Evolutionary conservation across 2,888 invertebrate species (phyloP).

Genomic region (Machimus atricapillus): DNA sequence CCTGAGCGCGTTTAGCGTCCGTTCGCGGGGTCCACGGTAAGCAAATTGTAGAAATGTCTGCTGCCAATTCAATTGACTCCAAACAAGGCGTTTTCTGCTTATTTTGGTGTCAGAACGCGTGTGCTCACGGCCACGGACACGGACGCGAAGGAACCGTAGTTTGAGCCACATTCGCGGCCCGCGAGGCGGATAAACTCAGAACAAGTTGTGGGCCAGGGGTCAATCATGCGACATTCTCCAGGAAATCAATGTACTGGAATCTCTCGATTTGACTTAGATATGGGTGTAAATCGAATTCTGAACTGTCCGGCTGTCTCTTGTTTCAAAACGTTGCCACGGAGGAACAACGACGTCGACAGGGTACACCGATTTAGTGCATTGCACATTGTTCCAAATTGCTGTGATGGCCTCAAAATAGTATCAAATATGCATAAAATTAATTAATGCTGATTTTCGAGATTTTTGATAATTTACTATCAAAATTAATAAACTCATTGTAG

Average conservation of each 20-base stretch:
- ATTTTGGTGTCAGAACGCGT: slow-evolving; percentile 9
- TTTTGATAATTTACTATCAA: too few species aligned
- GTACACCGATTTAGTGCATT: background rate
- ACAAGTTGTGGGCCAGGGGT: slow-evolving; percentile 21
- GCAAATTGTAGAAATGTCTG: slow-evolving; percentile 32
- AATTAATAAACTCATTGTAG: too few species aligned
- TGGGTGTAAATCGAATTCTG: slow-evolving; percentile 3
- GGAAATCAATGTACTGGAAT: background rate
- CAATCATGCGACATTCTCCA: slow-evolving; percentile 26
- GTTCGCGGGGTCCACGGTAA: background rate
- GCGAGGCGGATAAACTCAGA: slow-evolving; percentile 6
- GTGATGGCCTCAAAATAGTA: background rate
- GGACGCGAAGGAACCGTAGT: background rate
- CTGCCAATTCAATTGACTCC: slow-evolving; percentile 31
- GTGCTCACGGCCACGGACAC: slow-evolving; percentile 30
- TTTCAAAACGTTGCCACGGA: background rate
- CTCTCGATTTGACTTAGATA: background rate
- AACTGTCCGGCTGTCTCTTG: background rate
- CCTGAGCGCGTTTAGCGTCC: background rate
- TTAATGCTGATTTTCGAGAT: too few species aligned
- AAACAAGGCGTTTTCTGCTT: slow-evolving; percentile 18
- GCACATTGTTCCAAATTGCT: background rate
- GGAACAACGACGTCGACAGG: background rate
- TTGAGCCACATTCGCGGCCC: background rate
- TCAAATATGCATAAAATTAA: background rate